Base-by-base conservation (phyloP, 2,888 invertebrate genomes). In the Drosophila atripex region DNA sequence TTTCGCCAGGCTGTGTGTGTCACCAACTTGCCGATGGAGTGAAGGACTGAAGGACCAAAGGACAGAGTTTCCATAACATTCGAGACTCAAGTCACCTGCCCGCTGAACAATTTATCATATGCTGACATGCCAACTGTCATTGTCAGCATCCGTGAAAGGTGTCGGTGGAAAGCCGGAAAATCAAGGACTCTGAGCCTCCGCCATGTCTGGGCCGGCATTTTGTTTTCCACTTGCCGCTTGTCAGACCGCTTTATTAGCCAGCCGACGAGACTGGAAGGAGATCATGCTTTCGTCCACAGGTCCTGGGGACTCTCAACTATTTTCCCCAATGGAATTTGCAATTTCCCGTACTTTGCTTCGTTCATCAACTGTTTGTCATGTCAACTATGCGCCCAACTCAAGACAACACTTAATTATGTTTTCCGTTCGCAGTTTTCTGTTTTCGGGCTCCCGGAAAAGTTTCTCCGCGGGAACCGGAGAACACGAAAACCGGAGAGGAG, bases 381-480 rank as follows among this genome's bases (percentile, higher is more conserved):
- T 76, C 80, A 71, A 79, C 80, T 70, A 54, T 68, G 58, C 73
- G 56, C 55, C 68, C 54, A 66, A 47, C 77, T 76, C 78, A 82
- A 82, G 82, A 82, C 82, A 79, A 79, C 82, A 85, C 82, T 85
- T 82, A 82, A 82, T 82, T 82, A 82, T 82, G 79, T 79, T 79
- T 82, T 74, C 66, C 35, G 35, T 14, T 35, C 6, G 5, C 35
- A 35, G 35, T 35, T 35, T 7, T 35, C 14, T n/a, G 35, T 35
- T 35, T 35, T 56, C 39, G 16, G 65, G 53, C 51, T 35, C 38
- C 23, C 30, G 43, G 30, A n/a, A 71, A 71, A 71, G 38, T 70
- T 69, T 56, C 60, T 45, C 65, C 52, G 45, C 52, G 61, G 58
- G 46, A 35, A 14, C 14, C 6, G 35, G 69, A 12, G 23, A 53